A percentile compares a stretch with the other conserved stretches of the same genome.
Evolutionary conservation across 2,113 vertebrate genomes (phyloP).

Genomic region (Solea solea): DNA sequence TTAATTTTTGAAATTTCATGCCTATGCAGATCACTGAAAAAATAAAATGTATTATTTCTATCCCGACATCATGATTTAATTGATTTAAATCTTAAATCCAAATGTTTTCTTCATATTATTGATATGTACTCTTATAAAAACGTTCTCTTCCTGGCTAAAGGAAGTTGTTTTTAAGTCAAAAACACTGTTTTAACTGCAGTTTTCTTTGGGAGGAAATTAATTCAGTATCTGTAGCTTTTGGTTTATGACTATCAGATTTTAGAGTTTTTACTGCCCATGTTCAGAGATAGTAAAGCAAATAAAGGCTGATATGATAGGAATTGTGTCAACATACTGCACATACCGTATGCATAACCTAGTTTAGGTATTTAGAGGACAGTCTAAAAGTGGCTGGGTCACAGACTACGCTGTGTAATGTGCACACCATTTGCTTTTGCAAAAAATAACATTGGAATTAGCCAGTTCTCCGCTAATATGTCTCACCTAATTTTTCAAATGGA

Average conservation of each 20-base stretch:
- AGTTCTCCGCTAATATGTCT: neutral
- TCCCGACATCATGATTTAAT: no score
- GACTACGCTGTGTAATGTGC: neutral
- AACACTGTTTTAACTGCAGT: no score
- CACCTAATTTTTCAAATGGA: no score
- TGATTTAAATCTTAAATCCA: no score
- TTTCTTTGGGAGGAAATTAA: neutral
- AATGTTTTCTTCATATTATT: no score
- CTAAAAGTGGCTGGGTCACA: neutral
- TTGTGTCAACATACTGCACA: slow-evolving; percentile 6
- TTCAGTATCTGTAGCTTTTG: no score
- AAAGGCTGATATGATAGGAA: neutral
- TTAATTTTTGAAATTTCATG: no score
- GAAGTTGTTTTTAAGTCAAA: neutral
- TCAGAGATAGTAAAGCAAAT: neutral
- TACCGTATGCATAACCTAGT: neutral
- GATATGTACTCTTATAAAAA: no score
- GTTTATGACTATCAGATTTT: neutral
- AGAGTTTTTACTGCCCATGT: neutral
- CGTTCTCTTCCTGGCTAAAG: neutral
- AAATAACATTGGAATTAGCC: neutral
- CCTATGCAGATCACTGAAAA: no score
- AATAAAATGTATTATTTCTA: no score
- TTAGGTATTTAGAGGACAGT: neutral
- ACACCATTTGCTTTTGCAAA: neutral